Conservation (phyloP, 92 coral and sea anemone genomes). For the Heliopora coerulea region DNA sequence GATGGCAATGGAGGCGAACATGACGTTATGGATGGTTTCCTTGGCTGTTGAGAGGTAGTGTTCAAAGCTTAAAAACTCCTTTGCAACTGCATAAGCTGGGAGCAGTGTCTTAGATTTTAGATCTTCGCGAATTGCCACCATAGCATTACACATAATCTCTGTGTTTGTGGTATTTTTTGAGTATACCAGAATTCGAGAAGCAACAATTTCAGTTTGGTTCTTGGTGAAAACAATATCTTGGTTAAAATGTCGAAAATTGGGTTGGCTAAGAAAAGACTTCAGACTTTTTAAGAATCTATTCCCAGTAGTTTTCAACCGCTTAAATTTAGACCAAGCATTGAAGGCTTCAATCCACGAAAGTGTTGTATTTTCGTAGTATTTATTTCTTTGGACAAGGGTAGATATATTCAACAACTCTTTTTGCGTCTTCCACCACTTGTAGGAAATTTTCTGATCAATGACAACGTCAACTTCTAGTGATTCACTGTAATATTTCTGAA, state of each 20-base stretch:
- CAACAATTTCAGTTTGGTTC: conserved; percentile 40
- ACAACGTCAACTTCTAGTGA: conserved; percentile 34
- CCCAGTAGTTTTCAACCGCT: conserved; percentile 24
- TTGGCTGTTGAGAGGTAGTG: conserved; percentile 9
- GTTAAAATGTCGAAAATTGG: conserved; percentile 48
- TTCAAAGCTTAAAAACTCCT: conserved; percentile 28
- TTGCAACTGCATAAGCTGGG: conserved; percentile 25
- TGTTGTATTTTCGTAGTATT: conserved; percentile 43
- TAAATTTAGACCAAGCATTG: conserved; percentile 7
- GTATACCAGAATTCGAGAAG: conserved; percentile 60
- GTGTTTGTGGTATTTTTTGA: conserved; percentile 55
- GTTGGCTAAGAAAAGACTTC: conserved; percentile 47
- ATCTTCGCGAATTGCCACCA: conserved; percentile 64
- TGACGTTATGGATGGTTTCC: conserved; percentile 28
- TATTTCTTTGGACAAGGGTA: conserved; percentile 1
- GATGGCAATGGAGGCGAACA: conserved; percentile 35
- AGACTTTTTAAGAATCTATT: conserved; percentile 39
- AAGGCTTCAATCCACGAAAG: conserved; percentile 55
- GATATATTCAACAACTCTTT: conserved; percentile 16
- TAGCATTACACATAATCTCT: conserved; percentile 57
- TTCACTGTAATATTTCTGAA: conserved; percentile 27
- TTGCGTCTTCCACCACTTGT: conserved; percentile 38
- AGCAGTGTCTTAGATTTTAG: conserved; percentile 29
- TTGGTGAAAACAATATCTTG: conserved; percentile 61
- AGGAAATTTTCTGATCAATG: conserved; percentile 7